Conservation (phyloP, 2,113 vertebrate genomes). For the Cochlearius cochlearius region DNA sequence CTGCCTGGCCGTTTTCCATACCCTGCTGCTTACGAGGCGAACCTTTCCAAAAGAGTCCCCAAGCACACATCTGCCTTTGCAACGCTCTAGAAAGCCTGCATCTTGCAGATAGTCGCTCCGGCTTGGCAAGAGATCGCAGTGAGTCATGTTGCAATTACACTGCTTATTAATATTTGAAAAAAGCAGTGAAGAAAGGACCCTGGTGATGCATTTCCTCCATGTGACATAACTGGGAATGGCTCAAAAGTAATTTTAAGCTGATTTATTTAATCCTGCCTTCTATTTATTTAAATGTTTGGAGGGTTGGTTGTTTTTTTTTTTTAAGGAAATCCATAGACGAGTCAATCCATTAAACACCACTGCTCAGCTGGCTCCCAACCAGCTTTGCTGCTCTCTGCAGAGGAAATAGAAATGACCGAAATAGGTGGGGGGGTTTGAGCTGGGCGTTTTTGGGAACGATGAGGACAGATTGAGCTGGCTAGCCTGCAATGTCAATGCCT, state of each 20-base stretch:
- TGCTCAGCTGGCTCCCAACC: constrained; percentile 15
- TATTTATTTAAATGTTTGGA: constrained; percentile 49
- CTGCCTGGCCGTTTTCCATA: constrained; percentile 24
- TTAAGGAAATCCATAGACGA: constrained; percentile 26
- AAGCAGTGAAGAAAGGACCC: constrained; percentile 50
- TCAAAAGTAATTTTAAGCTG: constrained; percentile 61
- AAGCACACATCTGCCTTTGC: constrained; percentile 41
- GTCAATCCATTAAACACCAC: constrained; percentile 50
- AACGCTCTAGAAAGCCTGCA: background rate
- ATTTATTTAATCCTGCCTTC: constrained; percentile 68
- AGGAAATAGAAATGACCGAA: background rate
- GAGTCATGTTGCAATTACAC: constrained; percentile 61
- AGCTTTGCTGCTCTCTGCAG: background rate
- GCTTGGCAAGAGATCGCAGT: constrained; percentile 42
- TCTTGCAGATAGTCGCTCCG: constrained; percentile 41
- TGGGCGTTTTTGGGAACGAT: background rate
- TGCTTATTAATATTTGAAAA: constrained; percentile 59
- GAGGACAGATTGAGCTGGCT: background rate
- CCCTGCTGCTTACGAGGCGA: background rate
- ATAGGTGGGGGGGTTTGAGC: background rate
- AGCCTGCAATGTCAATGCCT: background rate
- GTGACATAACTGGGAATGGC: constrained; percentile 54
- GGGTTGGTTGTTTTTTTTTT: background rate
- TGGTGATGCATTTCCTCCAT: constrained; percentile 62
- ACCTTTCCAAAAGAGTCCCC: constrained; percentile 26